Evolutionary conservation across 2,113 vertebrate genomes (phyloP), one percentile per base, ranked within the genome.

Genomic region (Bolborhynchus lineola): DNA sequence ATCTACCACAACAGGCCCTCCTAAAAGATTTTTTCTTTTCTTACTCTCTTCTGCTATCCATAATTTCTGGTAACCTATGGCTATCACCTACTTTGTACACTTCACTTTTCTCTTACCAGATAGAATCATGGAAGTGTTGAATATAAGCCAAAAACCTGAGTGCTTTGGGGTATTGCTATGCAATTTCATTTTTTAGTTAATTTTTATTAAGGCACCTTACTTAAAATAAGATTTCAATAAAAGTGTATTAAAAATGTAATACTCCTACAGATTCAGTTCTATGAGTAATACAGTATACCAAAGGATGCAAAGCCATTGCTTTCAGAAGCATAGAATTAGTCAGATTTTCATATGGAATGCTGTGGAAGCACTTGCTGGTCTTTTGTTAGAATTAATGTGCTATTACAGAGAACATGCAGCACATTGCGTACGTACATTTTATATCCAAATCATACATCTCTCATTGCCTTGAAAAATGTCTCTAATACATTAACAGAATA

Each of bases 211-310:
- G 92, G 28, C 44, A 86, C 17, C 37, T 91, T 83, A 64, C 47
- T 88, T 91, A 93, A 95, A 93, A 68, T 76, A 86, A 89, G 49
- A 60, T 57, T 24, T 87, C 52, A 76, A 92, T 79, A 91, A 53
- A 88, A 81, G 16, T 37, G 7, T 84, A 91, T 82, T 87, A 82
- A 93, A 88, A 82, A 79, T n/a, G 13, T 44, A 89, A 78, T 79
- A 93, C 57, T 64, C 62, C 81, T 92, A 72, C 57, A 93, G 72
- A 91, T 55, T 79, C 35, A 52, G 11, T 63, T 83, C 37, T 37
- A 55, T 8, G 14, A 82, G 33, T 79, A 92, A 90, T 63, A 76
- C n/a, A 82, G 71, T 59, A 90, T 59, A 90, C 15, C 11, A 82
- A 76, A 79, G 92, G 92, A 82, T 37, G 57, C 24, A 55, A 88